Evolutionary conservation across 1,140 invertebrate species (phyloP).

Genomic region (Drosophila virilis): DNA sequence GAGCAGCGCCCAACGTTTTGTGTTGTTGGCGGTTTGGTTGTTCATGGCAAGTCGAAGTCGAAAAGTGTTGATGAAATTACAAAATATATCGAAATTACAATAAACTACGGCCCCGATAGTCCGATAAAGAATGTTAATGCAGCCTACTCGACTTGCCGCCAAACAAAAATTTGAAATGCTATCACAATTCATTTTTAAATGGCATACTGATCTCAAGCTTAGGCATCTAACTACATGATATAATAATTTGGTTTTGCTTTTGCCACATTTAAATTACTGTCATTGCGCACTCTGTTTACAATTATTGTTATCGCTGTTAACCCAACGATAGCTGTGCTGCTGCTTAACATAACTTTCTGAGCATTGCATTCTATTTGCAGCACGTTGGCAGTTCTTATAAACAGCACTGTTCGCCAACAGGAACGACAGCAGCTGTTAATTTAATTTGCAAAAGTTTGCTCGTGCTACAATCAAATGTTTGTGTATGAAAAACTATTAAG

Average conservation of each 20-base stretch:
- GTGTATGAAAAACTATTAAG: background rate
- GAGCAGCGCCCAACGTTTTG: constrained; percentile 46
- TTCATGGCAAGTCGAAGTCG: constrained; percentile 17
- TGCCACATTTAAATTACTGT: no score
- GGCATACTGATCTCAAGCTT: background rate
- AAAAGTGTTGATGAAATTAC: constrained; percentile 11
- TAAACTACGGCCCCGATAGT: constrained; percentile 4
- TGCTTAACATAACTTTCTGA: background rate
- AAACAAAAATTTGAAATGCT: background rate
- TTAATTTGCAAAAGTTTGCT: constrained; percentile 1
- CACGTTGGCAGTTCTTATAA: background rate
- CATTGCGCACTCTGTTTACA: no score
- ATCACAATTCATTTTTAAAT: background rate
- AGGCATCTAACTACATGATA: no score
- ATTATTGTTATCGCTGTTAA: no score
- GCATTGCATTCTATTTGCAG: background rate
- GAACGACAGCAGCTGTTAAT: constrained; percentile 32
- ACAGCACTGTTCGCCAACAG: background rate
- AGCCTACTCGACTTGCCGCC: background rate
- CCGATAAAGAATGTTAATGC: constrained; percentile 7
- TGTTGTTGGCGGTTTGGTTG: constrained; percentile 5
- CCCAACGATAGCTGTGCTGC: background rate
- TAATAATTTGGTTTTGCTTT: no score
- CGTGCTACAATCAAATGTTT: constrained; percentile 14
- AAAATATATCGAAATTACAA: constrained; percentile 10